Base-by-base conservation (phyloP, 2,797 vertebrate genomes). In the Ataeniobius toweri region DNA sequence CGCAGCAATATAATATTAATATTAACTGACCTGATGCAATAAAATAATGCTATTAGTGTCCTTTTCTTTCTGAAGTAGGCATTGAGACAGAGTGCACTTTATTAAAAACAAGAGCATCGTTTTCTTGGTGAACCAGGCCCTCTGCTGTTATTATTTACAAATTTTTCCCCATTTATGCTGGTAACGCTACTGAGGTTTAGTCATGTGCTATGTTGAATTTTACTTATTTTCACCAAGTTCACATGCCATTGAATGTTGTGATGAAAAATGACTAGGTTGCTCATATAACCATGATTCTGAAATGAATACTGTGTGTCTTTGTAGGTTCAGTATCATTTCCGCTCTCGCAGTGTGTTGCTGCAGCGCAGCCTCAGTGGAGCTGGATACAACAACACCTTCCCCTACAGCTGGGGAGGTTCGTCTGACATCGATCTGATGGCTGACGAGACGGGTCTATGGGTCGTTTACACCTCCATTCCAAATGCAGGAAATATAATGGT, bases 381-480 rank as follows among this genome's bases (percentile, higher is more conserved):
- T 0, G 98, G 98, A 12, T 99, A 98, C 92, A 98, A 99, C 94
- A 99, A 99, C 7, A 97, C 98, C 41, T 99, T 99, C 85, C 98
- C 98, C 0, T 99, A 99, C 89, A 99, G 98, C 3, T 99, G 98
- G 98, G 98, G 98, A 0, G 98, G 98, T 9, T 98, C 97, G 67
- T 99, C 98, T 0, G 98, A 99, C 84, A 99, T 99, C 2, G 98
- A 99, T 94, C 95, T 99, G 55, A 99, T 99, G 98, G 98, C 97
- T 3, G 98, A 99, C 36, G 98, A 99, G 82, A 96, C 96, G 0
- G 98, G 98, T 31, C 93, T 99, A 0, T 99, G 98, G 98, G 98
- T 96, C 0, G 96, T 98, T 46, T 98, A 99, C 36, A 97, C 97
- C 79, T 99, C 97, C 82, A 97, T 98, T 86, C 96, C 97, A 87